Conservation (phyloP, 2,888 invertebrate genomes). For the Mechanitis messenoides region DNA sequence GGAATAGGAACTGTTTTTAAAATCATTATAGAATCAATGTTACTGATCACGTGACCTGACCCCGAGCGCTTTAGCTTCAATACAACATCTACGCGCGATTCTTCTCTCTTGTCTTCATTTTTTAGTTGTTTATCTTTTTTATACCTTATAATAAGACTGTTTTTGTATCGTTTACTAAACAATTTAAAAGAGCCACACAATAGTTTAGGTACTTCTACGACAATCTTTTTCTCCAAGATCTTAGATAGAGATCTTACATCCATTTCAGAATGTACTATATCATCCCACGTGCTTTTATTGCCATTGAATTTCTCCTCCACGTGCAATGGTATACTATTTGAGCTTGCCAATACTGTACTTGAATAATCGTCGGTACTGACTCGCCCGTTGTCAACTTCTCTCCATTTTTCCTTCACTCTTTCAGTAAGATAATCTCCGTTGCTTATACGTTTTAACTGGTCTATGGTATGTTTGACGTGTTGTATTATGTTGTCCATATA, state of each 20-base stretch:
- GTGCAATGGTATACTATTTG: slow-evolving; percentile 53
- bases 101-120: slow-evolving; percentile 24
- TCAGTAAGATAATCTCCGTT: slow-evolving; percentile 68
- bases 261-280: slow-evolving; percentile 60
- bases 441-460: slow-evolving; percentile 67
- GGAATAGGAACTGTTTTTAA: slow-evolving; percentile 38
- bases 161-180: slow-evolving; percentile 46
- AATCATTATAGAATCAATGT: slow-evolving; percentile 56
- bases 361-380: slow-evolving; percentile 19
- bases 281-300: slow-evolving; percentile 47
- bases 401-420: slow-evolving; percentile 64
- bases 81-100: slow-evolving; percentile 52
- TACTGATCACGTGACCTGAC: slow-evolving; percentile 49
- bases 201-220: slow-evolving; percentile 58
- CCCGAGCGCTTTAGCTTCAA: slow-evolving; percentile 50
- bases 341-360: slow-evolving; percentile 45
- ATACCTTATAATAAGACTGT: slow-evolving; percentile 54
- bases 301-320: slow-evolving; percentile 45
- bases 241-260: slow-evolving; percentile 58
- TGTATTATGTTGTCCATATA: slow-evolving; percentile 66
- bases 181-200: slow-evolving; percentile 52
- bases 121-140: slow-evolving; percentile 36
- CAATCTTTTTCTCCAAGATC: slow-evolving; percentile 59
- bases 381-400: slow-evolving; percentile 36
- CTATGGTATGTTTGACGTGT: slow-evolving; percentile 62